Evolutionary conservation across 2,888 invertebrate genomes (phyloP).

Genomic region (Tenthredo distinguenda): DNA sequence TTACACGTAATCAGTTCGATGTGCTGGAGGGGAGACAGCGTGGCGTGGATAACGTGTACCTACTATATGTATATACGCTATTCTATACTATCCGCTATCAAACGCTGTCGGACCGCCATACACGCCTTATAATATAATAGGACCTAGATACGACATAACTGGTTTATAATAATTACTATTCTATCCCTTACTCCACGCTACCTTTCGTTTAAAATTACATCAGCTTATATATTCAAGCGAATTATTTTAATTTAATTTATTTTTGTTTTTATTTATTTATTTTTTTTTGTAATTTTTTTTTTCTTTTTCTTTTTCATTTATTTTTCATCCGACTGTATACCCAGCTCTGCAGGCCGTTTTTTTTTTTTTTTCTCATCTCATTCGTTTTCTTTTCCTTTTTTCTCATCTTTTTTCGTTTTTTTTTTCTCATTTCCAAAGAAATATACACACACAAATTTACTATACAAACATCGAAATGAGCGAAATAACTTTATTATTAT

Average conservation of each 20-base stretch:
- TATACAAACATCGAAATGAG: background rate
- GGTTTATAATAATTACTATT: slow-evolving; percentile 32
- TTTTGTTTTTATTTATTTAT: background rate
- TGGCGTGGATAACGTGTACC: slow-evolving; percentile 46
- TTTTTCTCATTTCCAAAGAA: slow-evolving; percentile 7
- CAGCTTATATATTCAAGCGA: slow-evolving; percentile 21
- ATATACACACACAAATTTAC: background rate
- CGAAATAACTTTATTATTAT: background rate
- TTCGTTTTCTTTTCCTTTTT: background rate
- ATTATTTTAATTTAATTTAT: slow-evolving; percentile 9
- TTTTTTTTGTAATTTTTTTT: background rate
- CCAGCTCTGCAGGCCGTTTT: background rate
- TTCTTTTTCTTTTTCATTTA: background rate
- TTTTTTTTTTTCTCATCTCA: background rate
- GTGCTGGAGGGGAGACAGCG: slow-evolving; percentile 56
- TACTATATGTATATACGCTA: slow-evolving; percentile 33
- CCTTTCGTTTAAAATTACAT: slow-evolving; percentile 30
- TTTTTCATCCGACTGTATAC: background rate
- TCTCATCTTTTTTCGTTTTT: background rate
- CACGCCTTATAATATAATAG: slow-evolving; percentile 50
- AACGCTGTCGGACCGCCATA: slow-evolving; percentile 51
- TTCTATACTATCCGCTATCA: slow-evolving; percentile 32
- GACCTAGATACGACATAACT: slow-evolving; percentile 49
- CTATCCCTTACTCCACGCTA: slow-evolving; percentile 43
- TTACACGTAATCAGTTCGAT: slow-evolving; percentile 63